These are phyloP conservation scores for Pandemis heparana DNA, from an alignment of 2,888 invertebrate species.

Conservation along the genomic window DNA sequence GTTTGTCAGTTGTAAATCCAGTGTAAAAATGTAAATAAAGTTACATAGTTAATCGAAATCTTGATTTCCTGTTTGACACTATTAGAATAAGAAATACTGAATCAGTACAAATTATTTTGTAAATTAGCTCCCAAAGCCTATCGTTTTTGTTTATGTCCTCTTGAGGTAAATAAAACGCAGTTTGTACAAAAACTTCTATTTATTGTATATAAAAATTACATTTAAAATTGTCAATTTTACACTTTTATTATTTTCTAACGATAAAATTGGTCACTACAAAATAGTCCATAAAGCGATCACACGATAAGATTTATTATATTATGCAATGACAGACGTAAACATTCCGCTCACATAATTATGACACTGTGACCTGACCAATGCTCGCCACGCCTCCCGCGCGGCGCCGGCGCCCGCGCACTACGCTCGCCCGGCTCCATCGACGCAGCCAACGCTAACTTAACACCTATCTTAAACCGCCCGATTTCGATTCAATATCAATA, in stretches of 20 bases:
- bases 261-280: constrained; percentile 86
- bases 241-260: constrained; percentile 76
- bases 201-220: constrained; percentile 86
- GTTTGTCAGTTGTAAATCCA: constrained; percentile 60
- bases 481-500: constrained; percentile 46
- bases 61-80: constrained; percentile 37
- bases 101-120: constrained; percentile 42
- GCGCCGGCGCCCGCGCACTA: constrained; percentile 46
- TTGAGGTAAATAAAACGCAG: constrained; percentile 59
- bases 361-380: constrained; percentile 53
- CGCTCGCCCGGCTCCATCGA: constrained; percentile 24
- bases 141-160: constrained; percentile 44
- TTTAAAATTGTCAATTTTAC: constrained; percentile 85
- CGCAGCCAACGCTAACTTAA: constrained; percentile 33
- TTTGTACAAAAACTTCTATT: constrained; percentile 85
- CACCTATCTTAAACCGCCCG: constrained; percentile 33
- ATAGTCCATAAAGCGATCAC: constrained; percentile 83
- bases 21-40: constrained; percentile 59
- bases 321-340: constrained; percentile 73
- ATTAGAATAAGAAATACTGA: constrained; percentile 29
- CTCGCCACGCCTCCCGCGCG: constrained; percentile 46
- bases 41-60: constrained; percentile 33
- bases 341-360: constrained; percentile 51
- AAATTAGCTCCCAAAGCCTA: constrained; percentile 34
- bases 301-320: constrained; percentile 76